Percentiles rank a stretch among this genome's conserved stretches.
Conservation (phyloP, 92 coral and sea anemone species). For the Anthopleura xanthogrammica region DNA sequence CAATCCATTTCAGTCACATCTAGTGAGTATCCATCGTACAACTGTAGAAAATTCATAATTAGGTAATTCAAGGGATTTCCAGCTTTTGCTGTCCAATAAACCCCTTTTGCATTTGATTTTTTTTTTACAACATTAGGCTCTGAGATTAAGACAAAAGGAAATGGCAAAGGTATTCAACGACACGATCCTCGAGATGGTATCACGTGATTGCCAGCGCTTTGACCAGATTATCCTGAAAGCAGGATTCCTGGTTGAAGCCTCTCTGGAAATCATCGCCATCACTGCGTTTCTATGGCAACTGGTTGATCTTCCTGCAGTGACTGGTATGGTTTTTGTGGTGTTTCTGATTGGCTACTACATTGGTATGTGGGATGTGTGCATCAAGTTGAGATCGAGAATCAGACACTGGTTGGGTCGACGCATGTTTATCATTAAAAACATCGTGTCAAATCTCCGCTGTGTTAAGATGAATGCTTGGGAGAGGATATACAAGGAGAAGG, state of each 20-base stretch:
- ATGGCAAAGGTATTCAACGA: slow-evolving; percentile 52
- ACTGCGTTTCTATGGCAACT: slow-evolving; percentile 82
- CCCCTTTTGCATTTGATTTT: background rate
- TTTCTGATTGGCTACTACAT: slow-evolving; percentile 74
- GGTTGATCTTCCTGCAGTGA: slow-evolving; percentile 73
- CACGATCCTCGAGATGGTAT: slow-evolving; percentile 47
- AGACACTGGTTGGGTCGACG: slow-evolving; percentile 72
- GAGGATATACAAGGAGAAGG: slow-evolving; percentile 61
- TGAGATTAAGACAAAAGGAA: slow-evolving; percentile 66
- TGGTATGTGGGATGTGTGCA: slow-evolving; percentile 86
- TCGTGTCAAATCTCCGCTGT: slow-evolving; percentile 63
- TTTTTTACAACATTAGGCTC: slow-evolving; percentile 38
- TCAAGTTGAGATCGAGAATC: slow-evolving; percentile 58
- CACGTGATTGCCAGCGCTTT: slow-evolving; percentile 74
- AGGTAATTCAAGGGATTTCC: no score
- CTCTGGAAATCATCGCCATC: slow-evolving; percentile 64
- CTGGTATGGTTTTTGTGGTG: slow-evolving; percentile 71
- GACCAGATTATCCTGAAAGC: slow-evolving; percentile 63
- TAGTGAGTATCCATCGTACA: no score
- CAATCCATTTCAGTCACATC: no score
- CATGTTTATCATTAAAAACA: slow-evolving; percentile 52
- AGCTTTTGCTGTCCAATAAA: no score
- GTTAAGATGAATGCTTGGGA: slow-evolving; percentile 91
- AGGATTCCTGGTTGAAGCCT: slow-evolving; percentile 66
- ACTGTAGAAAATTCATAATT: no score